These are phyloP conservation scores for Centropristis striata DNA, from an alignment of 2,113 vertebrate genomes.

Conservation along the genomic window DNA sequence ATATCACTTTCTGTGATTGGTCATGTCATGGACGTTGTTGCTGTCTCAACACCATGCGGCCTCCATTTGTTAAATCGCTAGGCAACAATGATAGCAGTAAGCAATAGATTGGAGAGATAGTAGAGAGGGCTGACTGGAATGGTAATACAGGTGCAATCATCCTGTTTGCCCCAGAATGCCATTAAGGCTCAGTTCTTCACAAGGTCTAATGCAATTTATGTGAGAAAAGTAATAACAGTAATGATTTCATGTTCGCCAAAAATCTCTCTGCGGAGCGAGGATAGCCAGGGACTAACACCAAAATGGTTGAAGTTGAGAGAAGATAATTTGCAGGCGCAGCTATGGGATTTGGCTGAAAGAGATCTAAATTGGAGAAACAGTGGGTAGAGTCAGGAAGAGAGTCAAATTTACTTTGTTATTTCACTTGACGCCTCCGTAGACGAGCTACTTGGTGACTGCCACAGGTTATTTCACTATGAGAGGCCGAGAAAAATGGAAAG, in stretches of 20 bases:
- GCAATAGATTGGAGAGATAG: slow-evolving; percentile 2
- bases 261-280: neutral
- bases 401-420: slow-evolving; percentile 42
- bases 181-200: slow-evolving; percentile 55
- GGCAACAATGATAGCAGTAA: slow-evolving; percentile 2
- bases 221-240: slow-evolving; percentile 30
- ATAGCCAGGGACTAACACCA: slow-evolving; percentile 10
- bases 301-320: slow-evolving; percentile 36
- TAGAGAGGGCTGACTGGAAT: slow-evolving; percentile 5
- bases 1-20: slow-evolving; percentile 39
- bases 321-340: slow-evolving; percentile 36
- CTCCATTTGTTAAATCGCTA: slow-evolving; percentile 39
- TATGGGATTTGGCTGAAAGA: slow-evolving; percentile 15
- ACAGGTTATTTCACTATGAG: slow-evolving; percentile 59
- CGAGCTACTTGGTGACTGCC: slow-evolving; percentile 57
- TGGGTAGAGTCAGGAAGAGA: slow-evolving; percentile 19
- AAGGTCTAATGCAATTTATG: slow-evolving; percentile 52
- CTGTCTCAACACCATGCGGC: neutral
- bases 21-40: slow-evolving; percentile 17
- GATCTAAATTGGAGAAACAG: slow-evolving; percentile 23
- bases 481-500: slow-evolving; percentile 22
- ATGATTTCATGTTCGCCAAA: slow-evolving; percentile 42
- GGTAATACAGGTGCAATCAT: slow-evolving; percentile 58
- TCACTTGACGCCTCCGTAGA: slow-evolving; percentile 35
- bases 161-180: slow-evolving; percentile 10